Conservation (phyloP, 2,113 vertebrate species). For the Thalassarche chlororhynchos region DNA sequence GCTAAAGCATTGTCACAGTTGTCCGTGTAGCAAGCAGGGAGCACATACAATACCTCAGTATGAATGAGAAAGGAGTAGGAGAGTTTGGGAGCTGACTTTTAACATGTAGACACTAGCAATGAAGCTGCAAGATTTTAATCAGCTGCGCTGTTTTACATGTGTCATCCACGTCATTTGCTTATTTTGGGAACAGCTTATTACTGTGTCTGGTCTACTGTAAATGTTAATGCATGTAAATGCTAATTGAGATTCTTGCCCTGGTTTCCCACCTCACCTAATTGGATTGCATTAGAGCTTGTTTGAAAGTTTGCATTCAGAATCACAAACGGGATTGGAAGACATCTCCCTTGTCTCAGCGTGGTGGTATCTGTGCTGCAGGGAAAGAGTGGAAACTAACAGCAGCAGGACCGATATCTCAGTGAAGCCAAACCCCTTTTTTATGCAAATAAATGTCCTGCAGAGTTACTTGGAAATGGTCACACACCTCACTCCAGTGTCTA, state of each 20-base stretch:
- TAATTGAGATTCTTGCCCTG: conserved; percentile 16
- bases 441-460: neutral
- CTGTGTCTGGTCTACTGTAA: conserved; percentile 43
- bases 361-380: neutral
- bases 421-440: neutral
- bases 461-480: neutral
- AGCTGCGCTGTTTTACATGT: neutral
- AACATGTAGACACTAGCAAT: neutral
- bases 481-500: neutral
- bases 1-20: neutral
- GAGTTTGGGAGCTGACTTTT: neutral
- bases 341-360: neutral
- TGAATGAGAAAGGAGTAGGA: neutral
- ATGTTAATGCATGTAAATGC: conserved; percentile 40
- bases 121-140: neutral
- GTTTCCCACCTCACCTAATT: conserved; percentile 20
- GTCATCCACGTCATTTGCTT: neutral
- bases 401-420: neutral
- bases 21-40: neutral
- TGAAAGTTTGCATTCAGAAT: conserved; percentile 1
- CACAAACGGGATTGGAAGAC: neutral
- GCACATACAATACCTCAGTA: accelerated
- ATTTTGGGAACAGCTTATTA: conserved; percentile 40
- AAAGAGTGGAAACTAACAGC: neutral
- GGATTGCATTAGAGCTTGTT: conserved; percentile 7